Percentiles rank a stretch among this genome's conserved stretches.
phyloP scores from a whole-genome alignment of 30 jellyfish, hydroid and myxozoan genomes.

The Haliclystus octoradiatus region DNA sequence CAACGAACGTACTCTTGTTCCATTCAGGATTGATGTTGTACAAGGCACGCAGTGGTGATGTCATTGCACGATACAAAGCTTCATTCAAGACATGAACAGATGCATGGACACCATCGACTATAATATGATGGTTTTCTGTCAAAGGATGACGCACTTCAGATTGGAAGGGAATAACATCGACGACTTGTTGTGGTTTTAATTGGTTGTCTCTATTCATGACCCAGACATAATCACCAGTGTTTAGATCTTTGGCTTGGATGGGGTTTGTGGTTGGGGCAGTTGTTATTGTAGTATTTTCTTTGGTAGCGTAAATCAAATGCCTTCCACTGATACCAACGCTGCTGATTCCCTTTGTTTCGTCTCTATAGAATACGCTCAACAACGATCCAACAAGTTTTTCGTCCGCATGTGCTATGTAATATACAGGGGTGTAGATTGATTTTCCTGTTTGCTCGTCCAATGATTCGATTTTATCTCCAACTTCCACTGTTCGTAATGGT shows the following conservation, averaged over 20 bases:
- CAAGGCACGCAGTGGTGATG: conserved; percentile 23
- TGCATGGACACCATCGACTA: conserved; percentile 42
- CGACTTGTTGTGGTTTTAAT: conserved; percentile 6
- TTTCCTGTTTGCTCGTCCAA: conserved; percentile 24
- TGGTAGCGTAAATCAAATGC: conserved; percentile 37
- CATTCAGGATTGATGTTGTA: conserved; percentile 36
- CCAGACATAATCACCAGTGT: conserved; percentile 29
- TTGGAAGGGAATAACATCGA: conserved; percentile 11
- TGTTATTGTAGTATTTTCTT: not conserved
- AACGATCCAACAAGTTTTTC: conserved; percentile 2
- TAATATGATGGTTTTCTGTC: conserved; percentile 39
- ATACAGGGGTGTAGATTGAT: conserved; percentile 14
- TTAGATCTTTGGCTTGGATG: not conserved
- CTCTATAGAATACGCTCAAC: conserved; percentile 12
- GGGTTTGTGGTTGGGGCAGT: not conserved
- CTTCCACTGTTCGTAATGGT: conserved; percentile 7
- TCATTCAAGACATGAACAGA: conserved; percentile 35
- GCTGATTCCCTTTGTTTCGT: not conserved
- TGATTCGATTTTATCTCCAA: conserved; percentile 32
- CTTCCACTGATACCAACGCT: conserved; percentile 31
- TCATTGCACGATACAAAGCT: conserved; percentile 21
- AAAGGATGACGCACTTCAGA: conserved; percentile 28
- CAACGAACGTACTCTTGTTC: conserved; percentile 20
- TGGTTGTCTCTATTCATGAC: conserved; percentile 1
- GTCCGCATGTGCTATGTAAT: conserved; percentile 36